A percentile compares a stretch with the other conserved stretches of the same genome.
phyloP scores from a whole-genome alignment of 2,888 invertebrate species.

The Sminthurides aquaticus region DNA sequence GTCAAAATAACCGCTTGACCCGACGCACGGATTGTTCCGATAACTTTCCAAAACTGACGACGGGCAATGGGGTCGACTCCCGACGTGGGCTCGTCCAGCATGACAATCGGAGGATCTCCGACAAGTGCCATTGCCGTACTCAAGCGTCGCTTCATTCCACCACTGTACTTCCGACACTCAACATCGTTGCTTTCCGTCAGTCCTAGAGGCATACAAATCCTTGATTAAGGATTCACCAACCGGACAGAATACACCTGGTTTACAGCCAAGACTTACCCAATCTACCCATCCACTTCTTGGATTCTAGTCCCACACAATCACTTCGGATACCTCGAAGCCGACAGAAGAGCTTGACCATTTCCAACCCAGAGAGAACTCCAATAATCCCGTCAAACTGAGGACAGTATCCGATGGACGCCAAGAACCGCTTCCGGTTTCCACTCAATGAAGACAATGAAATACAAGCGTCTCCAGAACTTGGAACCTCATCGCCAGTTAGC shows the following conservation, averaged over 20 bases:
- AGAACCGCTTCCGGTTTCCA: constrained; percentile 30
- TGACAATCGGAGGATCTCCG: constrained; percentile 59
- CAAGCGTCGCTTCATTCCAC: constrained; percentile 71
- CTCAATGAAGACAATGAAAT: constrained; percentile 44
- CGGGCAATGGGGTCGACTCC: constrained; percentile 64
- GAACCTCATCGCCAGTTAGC: constrained; percentile 51
- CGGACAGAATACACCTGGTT: too few species aligned
- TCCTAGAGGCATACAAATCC: too few species aligned
- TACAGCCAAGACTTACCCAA: too few species aligned
- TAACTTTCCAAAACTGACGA: constrained; percentile 58
- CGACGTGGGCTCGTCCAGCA: constrained; percentile 68
- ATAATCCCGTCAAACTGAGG: constrained; percentile 82
- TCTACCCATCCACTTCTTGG: constrained; percentile 32
- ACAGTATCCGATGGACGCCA: constrained; percentile 47
- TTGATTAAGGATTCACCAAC: too few species aligned
- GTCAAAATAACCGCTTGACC: constrained; percentile 60
- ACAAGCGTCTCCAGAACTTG: constrained; percentile 49
- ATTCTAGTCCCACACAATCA: constrained; percentile 22
- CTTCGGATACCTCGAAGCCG: constrained; percentile 61
- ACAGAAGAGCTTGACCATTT: constrained; percentile 66
- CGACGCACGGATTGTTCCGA: constrained; percentile 51
- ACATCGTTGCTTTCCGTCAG: constrained; percentile 33
- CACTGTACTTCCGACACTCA: constrained; percentile 53
- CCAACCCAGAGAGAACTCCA: constrained; percentile 64
- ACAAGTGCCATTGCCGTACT: constrained; percentile 69